Evolutionary conservation across 2,113 vertebrate genomes (phyloP).

Genomic region (Grammomys dolichurus): DNA sequence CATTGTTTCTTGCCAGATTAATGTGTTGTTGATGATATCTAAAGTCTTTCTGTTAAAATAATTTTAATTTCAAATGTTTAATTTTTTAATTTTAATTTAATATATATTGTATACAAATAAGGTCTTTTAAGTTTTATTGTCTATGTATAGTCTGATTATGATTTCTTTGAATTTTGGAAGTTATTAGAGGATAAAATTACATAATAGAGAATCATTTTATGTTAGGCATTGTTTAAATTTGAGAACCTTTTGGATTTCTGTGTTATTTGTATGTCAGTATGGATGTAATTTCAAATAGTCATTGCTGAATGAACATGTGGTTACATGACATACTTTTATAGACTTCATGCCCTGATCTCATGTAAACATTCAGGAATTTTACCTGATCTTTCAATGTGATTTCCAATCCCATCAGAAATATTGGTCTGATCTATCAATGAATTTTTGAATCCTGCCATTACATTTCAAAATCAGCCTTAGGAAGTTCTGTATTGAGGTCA

Average conservation of each 20-base stretch:
- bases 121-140: not conserved
- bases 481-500: not conserved
- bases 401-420: not conserved
- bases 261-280: not conserved
- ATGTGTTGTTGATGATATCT: not conserved
- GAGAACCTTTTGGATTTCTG: not conserved
- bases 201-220: not conserved
- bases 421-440: not conserved
- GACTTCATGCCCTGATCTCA: not conserved
- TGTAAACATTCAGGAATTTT: not conserved
- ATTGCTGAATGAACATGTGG: not conserved
- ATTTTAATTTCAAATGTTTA: not conserved
- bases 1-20: not conserved
- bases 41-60: not conserved
- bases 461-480: not conserved
- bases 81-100: not conserved
- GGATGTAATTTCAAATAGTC: not conserved
- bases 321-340: not conserved
- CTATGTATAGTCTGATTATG: not conserved
- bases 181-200: not conserved
- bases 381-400: not conserved
- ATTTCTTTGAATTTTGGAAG: not conserved
- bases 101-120: not conserved
- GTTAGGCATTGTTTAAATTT: not conserved
- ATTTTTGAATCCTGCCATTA: not conserved